Evolutionary conservation across 2,113 vertebrate species (phyloP).

Genomic region (Porphyrio hochstetteri): DNA sequence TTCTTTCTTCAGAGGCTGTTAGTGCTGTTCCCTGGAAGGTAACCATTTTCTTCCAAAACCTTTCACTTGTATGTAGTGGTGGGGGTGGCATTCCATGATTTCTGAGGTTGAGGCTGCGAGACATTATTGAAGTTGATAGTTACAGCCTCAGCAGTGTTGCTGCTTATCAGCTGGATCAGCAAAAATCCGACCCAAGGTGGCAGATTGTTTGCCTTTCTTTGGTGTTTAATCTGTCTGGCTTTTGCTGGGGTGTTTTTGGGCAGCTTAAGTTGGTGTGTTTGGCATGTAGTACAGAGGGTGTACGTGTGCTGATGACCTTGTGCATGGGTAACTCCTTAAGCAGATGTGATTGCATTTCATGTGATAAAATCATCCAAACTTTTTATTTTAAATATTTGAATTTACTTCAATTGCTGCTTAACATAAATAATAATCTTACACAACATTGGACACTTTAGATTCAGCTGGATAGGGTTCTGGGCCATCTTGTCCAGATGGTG

Average conservation of each 20-base stretch:
- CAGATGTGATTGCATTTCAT: background rate
- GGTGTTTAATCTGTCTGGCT: background rate
- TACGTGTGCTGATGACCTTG: background rate
- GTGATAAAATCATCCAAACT: background rate
- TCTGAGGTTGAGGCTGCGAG: background rate
- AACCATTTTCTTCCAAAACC: background rate
- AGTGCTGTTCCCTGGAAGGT: background rate
- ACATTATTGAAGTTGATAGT: background rate
- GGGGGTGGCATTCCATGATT: rapidly evolving
- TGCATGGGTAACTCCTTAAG: background rate
- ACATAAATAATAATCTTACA: too few species aligned
- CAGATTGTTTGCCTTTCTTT: background rate
- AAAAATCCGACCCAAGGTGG: background rate
- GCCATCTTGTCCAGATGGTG: too few species aligned
- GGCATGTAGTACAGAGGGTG: background rate
- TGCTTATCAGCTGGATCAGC: background rate
- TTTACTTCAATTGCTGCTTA: background rate
- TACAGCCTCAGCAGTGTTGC: background rate
- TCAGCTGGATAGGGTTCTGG: too few species aligned
- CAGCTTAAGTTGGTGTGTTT: background rate
- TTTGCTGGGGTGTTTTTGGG: background rate
- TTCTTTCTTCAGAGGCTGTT: background rate
- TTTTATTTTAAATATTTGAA: background rate
- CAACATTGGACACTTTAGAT: too few species aligned
- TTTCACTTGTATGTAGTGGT: rapidly evolving